Conservation (phyloP, 2,113 vertebrate species). For the Perca schrenkii region DNA sequence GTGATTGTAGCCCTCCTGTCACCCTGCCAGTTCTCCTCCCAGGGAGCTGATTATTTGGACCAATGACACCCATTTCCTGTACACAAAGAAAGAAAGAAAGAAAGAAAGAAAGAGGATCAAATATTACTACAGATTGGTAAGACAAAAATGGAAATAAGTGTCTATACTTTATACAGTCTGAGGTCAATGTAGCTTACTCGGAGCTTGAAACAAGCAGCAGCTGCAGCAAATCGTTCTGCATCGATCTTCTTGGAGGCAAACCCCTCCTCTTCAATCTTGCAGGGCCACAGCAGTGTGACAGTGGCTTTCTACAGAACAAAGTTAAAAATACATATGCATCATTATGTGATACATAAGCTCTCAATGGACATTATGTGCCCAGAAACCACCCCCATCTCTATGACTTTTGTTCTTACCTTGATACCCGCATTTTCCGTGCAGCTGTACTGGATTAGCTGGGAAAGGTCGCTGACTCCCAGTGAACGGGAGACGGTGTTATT, state of each 20-base stretch:
- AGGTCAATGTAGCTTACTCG: constrained; percentile 80
- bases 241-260: constrained; percentile 90
- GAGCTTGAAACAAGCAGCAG: constrained; percentile 91
- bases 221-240: constrained; percentile 93
- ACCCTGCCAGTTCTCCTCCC: constrained; percentile 76
- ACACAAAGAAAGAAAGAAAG: not conserved
- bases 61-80: constrained; percentile 93
- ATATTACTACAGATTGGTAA: fast-evolving
- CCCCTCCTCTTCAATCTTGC: constrained; percentile 91
- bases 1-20: constrained; percentile 31
- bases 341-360: no score
- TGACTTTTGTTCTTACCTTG: constrained; percentile 84
- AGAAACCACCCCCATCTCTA: not conserved
- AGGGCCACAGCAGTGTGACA: constrained; percentile 92
- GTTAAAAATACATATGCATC: not conserved
- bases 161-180: not conserved
- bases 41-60: constrained; percentile 88
- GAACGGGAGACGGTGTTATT: constrained; percentile 88
- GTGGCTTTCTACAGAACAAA: constrained; percentile 87
- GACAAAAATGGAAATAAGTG: not conserved
- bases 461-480: constrained; percentile 87
- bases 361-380: not conserved
- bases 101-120: fast-evolving
- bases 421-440: constrained; percentile 87
- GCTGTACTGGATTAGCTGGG: constrained; percentile 90